Conservation (phyloP, 2,888 invertebrate genomes). For the Pemphredon lugubris region DNA sequence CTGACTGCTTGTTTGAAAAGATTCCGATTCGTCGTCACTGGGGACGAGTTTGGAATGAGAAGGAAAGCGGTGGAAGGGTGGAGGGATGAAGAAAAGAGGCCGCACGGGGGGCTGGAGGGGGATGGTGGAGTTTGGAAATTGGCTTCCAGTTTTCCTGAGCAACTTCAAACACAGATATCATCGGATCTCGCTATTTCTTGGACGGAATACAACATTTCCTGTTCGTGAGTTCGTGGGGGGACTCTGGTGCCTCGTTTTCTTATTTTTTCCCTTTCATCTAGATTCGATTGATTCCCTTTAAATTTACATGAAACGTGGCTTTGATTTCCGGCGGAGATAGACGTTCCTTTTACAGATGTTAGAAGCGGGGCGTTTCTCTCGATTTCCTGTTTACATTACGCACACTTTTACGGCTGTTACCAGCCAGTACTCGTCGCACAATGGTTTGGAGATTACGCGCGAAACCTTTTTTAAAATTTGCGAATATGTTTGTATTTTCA, state of each 20-base stretch:
- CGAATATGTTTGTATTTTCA: too few relatives aligned
- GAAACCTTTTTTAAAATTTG: too few relatives aligned
- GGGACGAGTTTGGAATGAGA: constrained; percentile 6
- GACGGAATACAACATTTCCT: constrained; percentile 54
- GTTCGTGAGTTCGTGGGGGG: constrained; percentile 17
- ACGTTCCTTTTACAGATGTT: constrained; percentile 3
- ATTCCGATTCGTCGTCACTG: constrained; percentile 38
- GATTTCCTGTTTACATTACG: background rate
- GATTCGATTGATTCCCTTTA: constrained; percentile 52
- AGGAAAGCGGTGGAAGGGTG: constrained; percentile 17
- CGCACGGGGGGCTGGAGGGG: background rate
- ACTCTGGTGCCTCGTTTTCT: constrained; percentile 5
- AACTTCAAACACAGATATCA: constrained; percentile 58
- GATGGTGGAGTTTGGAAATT: constrained; percentile 51
- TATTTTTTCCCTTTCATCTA: constrained; percentile 35
- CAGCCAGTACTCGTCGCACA: too few relatives aligned
- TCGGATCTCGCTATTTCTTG: constrained; percentile 45
- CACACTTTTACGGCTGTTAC: too few relatives aligned
- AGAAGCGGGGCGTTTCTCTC: background rate
- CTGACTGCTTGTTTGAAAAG: constrained; percentile 52
- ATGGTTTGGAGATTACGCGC: too few relatives aligned
- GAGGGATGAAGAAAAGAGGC: background rate
- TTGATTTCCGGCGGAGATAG: constrained; percentile 15
- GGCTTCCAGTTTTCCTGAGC: constrained; percentile 53
- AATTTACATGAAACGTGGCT: constrained; percentile 36